These are phyloP conservation scores for Toxotes lorentzi DNA, from an alignment of 2,797 vertebrate genomes.

Conservation along the genomic window DNA sequence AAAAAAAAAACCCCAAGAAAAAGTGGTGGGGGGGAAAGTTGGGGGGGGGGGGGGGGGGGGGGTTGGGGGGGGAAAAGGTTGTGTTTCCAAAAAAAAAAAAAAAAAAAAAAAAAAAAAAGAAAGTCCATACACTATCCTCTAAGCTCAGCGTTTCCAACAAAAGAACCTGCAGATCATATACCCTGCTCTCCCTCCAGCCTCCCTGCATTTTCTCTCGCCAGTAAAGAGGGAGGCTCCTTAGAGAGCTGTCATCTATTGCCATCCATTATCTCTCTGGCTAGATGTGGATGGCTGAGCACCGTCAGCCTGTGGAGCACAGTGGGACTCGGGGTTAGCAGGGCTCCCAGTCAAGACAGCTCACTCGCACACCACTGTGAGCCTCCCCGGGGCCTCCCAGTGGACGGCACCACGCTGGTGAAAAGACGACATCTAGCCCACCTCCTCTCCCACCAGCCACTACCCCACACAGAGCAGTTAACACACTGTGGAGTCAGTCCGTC, in stretches of 20 bases:
- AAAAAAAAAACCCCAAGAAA: too few relatives aligned
- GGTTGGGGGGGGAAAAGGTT: too few relatives aligned
- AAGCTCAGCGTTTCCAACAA: constrained; percentile 23
- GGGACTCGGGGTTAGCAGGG: constrained; percentile 57
- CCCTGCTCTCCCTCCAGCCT: constrained; percentile 26
- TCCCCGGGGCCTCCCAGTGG: constrained; percentile 40
- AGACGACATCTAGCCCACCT: constrained; percentile 25
- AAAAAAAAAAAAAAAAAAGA: not conserved
- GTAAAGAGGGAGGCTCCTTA: constrained; percentile 38
- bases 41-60: too few relatives aligned
- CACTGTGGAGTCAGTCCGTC: constrained; percentile 17
- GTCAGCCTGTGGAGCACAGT: constrained; percentile 60
- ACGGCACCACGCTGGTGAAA: constrained; percentile 44
- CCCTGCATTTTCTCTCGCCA: constrained; percentile 35
- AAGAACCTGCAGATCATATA: constrained; percentile 53
- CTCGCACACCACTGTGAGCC: constrained; percentile 42
- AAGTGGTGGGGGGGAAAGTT: too few relatives aligned
- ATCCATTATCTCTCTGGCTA: constrained; percentile 72
- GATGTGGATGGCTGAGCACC: constrained; percentile 70
- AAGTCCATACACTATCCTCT: too few relatives aligned
- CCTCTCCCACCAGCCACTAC: constrained; percentile 15
- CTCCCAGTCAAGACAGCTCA: constrained; percentile 42
- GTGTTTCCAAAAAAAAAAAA: constrained; percentile 14
- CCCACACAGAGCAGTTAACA: constrained; percentile 39
- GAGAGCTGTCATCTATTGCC: constrained; percentile 72